Percentiles rank a stretch among this genome's conserved stretches.
Conservation (phyloP, 1,140 invertebrate genomes). For the Apis dorsata region DNA sequence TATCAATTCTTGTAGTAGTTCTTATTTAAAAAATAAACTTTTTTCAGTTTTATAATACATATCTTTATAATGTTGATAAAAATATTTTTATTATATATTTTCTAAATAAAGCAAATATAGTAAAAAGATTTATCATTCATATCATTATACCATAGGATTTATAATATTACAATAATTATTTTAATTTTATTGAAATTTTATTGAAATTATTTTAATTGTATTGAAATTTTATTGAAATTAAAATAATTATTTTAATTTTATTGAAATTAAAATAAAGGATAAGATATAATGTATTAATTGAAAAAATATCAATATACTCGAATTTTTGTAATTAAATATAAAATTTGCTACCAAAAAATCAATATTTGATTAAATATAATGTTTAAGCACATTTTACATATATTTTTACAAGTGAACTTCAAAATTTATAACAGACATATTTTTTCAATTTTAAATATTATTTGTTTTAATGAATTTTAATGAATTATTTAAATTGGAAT, state of each 20-base stretch:
- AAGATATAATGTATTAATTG: not conserved
- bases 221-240: not conserved
- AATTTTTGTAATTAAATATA: not conserved
- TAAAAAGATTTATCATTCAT: not conserved
- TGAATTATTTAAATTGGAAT: constrained; percentile 17
- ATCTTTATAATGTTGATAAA: not conserved
- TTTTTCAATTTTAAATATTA: constrained; percentile 6
- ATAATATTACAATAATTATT: not conserved
- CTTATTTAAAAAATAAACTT: constrained; percentile 16
- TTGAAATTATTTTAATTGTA: not conserved
- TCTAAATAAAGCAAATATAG: not conserved
- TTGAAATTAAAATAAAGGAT: constrained; percentile 9
- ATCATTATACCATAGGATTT: not conserved
- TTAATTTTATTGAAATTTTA: not conserved
- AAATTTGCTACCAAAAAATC: not conserved
- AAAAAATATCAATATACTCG: constrained; percentile 1
- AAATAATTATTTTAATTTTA: not conserved
- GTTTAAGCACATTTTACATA: constrained; percentile 17
- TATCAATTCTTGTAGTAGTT: not conserved
- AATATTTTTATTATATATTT: constrained; percentile 1
- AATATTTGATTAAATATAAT: not conserved
- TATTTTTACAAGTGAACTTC: not conserved
- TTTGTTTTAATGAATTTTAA: too few relatives aligned
- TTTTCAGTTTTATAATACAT: not conserved
- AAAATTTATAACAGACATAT: constrained; percentile 4